Percentiles rank a stretch among this genome's conserved stretches.
Conservation (phyloP, 1,140 invertebrate genomes). For the Camponotus pennsylvanicus region DNA sequence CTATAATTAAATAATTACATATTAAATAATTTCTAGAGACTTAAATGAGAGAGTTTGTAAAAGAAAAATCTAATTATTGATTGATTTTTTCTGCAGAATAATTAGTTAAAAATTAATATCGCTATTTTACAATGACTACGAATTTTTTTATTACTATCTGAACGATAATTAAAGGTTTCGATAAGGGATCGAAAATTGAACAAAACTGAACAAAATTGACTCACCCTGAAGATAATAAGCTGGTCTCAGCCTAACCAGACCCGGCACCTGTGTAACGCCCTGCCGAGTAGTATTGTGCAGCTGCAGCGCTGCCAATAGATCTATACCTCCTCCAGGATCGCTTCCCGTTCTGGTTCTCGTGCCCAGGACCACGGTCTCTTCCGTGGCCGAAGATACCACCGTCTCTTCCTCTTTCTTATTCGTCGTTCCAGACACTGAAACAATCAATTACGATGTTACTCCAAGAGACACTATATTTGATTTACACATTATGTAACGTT, state of each 20-base stretch:
- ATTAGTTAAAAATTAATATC: neutral
- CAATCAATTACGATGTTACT: constrained; percentile 27
- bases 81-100: neutral
- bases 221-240: constrained; percentile 88
- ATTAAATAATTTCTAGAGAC: neutral
- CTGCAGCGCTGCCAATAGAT: constrained; percentile 88
- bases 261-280: constrained; percentile 87
- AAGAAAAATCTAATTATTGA: neutral
- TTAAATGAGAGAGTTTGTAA: neutral
- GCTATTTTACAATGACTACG: neutral
- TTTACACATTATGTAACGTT: neutral
- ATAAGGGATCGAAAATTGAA: neutral
- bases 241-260: constrained; percentile 87
- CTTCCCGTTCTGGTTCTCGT: constrained; percentile 76
- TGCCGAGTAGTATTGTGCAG: constrained; percentile 87
- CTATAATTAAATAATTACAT: neutral
- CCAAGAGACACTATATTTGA: too few relatives aligned
- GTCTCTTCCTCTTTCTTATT: constrained; percentile 81
- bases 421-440: constrained; percentile 82
- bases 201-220: constrained; percentile 38
- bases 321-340: constrained; percentile 85
- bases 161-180: neutral
- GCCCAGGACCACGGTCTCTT: constrained; percentile 72
- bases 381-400: constrained; percentile 74
- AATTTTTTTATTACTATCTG: neutral